Evolutionary conservation across 2,113 vertebrate genomes (phyloP), one percentile per base, ranked within the genome.

Genomic region (Cryptotis parvus): DNA sequence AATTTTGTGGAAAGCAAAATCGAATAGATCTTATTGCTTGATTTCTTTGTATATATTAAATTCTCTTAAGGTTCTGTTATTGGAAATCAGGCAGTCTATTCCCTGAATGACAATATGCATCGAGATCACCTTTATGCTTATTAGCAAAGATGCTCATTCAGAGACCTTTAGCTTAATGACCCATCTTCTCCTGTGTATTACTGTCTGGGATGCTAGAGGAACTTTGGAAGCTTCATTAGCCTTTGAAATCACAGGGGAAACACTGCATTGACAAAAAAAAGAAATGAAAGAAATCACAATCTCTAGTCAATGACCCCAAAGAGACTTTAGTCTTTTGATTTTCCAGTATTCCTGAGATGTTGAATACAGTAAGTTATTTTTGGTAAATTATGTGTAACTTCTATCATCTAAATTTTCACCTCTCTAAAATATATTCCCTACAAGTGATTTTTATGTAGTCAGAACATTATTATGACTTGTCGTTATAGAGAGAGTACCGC

Each of bases 81-180:
- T 84, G 75, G 52, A 52, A 94, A 84, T 86, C 77, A 65, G 33
- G 33, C 75, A 86, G 35, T 77, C 65, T 93, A 91, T 83, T 94
- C 93, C 90, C 84, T n/a, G 4, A 90, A 73, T 92, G 87, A 92
- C 70, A 63, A 31, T 85, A 72, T 37, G 63, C 81, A 91, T 96
- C 87, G 92, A 96, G 93, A 91, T 95, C 93, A 96, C 96, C 96
- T 96, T 95, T 95, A 58, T 74, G 90, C 95, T 94, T 90, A 35
- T 94, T 96, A 92, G 85, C 79, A 66, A 90, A 90, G 89, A 92
- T 70, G 26, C 73, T 65, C 52, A 85, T 91, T 58, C 29, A 65
- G 87, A 94, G 87, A 92, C 92, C 63, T 86, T 93, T 94, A 88
- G 91, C 75, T 96, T 96, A 96, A 96, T 95, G 95, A 95, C 85